These are phyloP conservation scores for Dufourea novaeangliae DNA, from an alignment of 1,140 invertebrate species.

Conservation along the genomic window DNA sequence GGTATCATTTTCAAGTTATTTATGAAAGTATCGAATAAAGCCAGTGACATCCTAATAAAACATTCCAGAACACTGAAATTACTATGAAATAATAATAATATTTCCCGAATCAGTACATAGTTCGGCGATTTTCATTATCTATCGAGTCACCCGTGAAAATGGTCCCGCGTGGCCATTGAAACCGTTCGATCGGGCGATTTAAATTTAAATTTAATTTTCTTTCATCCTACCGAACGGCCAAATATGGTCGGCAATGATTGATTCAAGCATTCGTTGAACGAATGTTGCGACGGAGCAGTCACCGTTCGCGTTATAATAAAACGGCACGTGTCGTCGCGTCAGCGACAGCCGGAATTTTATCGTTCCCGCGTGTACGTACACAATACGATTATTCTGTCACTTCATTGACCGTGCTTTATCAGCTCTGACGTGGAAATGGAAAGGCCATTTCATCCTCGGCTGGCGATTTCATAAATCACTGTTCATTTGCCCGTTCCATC, in stretches of 20 bases:
- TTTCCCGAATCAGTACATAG: too few relatives aligned
- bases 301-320: neutral
- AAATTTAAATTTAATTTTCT: slow-evolving; percentile 3
- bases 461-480: slow-evolving; percentile 47
- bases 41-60: too few relatives aligned
- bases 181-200: neutral
- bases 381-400: slow-evolving; percentile 45
- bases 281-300: neutral
- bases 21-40: too few relatives aligned
- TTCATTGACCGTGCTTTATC: slow-evolving; percentile 50
- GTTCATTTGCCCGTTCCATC: slow-evolving; percentile 23
- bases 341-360: slow-evolving; percentile 38
- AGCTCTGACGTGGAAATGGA: slow-evolving; percentile 40
- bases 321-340: neutral
- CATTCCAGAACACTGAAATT: too few relatives aligned
- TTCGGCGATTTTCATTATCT: neutral
- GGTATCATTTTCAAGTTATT: too few relatives aligned
- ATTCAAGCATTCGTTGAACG: slow-evolving; percentile 14
- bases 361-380: slow-evolving; percentile 9
- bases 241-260: slow-evolving; percentile 23
- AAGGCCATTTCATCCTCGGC: slow-evolving; percentile 41
- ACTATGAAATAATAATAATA: too few relatives aligned
- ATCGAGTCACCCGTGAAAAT: too few relatives aligned
- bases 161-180: neutral
- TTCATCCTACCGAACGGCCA: neutral